phyloP scores from a whole-genome alignment of 2,888 invertebrate genomes.

The Cryptus viduatorius region DNA sequence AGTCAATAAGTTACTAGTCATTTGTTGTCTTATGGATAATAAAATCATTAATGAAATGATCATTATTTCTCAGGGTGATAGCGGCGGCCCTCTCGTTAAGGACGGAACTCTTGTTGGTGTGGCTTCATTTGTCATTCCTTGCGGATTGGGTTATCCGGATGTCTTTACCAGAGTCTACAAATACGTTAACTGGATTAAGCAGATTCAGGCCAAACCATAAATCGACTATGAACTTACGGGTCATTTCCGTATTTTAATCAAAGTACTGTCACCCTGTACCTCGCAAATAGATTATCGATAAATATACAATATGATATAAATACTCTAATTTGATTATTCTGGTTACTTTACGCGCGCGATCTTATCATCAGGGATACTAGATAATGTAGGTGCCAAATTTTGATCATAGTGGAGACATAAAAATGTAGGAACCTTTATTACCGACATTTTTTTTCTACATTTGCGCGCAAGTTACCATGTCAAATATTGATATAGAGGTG shows the following conservation, averaged over 20 bases:
- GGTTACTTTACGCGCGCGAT: too few species aligned
- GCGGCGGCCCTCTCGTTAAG: constrained; percentile 70
- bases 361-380: too few species aligned
- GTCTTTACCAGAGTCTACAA: constrained; percentile 78
- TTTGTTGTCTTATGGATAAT: not conserved
- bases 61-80: constrained; percentile 66
- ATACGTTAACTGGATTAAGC: constrained; percentile 78
- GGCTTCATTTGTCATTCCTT: constrained; percentile 80
- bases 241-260: too few species aligned
- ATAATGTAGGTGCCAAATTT: too few species aligned
- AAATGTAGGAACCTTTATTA: too few species aligned
- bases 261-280: too few species aligned
- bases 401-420: too few species aligned
- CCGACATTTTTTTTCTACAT: too few species aligned
- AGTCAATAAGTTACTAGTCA: not conserved
- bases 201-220: not conserved
- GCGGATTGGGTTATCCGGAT: constrained; percentile 79
- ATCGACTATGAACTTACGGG: not conserved
- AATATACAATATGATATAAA: not conserved
- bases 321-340: not conserved
- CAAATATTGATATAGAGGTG: too few species aligned
- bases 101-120: constrained; percentile 75
- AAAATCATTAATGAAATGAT: not conserved
- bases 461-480: too few species aligned
- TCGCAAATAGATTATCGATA: not conserved